These are phyloP conservation scores for Carassius gibelio DNA, from an alignment of 2,113 vertebrate species.

Conservation along the genomic window DNA sequence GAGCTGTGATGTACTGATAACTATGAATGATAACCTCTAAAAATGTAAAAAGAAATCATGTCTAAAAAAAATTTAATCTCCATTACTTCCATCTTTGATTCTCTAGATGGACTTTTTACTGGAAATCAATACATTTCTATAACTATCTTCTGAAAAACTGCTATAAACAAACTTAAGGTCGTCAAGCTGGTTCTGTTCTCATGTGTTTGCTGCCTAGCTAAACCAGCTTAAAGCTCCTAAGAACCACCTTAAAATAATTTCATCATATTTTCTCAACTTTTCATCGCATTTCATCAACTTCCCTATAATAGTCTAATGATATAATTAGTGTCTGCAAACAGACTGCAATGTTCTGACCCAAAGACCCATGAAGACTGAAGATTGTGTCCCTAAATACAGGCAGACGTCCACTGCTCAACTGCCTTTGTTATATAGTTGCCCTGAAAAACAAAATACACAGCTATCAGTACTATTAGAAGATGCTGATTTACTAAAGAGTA, in stretches of 20 bases:
- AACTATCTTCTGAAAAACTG: not conserved
- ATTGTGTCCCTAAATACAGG: slow-evolving; percentile 95
- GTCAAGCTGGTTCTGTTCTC: not conserved
- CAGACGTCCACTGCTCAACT: slow-evolving; percentile 94
- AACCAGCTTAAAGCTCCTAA: not conserved
- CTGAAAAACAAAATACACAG: slow-evolving; percentile 68
- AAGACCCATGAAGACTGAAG: slow-evolving; percentile 90
- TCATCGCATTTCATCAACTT: not conserved
- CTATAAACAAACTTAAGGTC: not conserved
- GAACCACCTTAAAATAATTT: not conserved
- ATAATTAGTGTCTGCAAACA: slow-evolving; percentile 55
- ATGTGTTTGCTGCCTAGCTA: not conserved
- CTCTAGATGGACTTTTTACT: not conserved
- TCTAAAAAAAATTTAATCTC: not conserved
- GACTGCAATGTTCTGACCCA: slow-evolving; percentile 95
- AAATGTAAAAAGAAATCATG: too few species aligned
- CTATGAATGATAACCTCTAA: not conserved
- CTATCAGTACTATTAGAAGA: not conserved
- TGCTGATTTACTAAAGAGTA: too few species aligned
- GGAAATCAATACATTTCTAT: not conserved
- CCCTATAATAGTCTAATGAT: not conserved
- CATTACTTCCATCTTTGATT: not conserved
- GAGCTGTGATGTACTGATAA: too few species aligned
- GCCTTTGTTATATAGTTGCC: slow-evolving; percentile 94
- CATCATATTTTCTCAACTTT: not conserved